Base-by-base conservation (phyloP, 2,797 vertebrate genomes). In the Limosa lapponica region DNA sequence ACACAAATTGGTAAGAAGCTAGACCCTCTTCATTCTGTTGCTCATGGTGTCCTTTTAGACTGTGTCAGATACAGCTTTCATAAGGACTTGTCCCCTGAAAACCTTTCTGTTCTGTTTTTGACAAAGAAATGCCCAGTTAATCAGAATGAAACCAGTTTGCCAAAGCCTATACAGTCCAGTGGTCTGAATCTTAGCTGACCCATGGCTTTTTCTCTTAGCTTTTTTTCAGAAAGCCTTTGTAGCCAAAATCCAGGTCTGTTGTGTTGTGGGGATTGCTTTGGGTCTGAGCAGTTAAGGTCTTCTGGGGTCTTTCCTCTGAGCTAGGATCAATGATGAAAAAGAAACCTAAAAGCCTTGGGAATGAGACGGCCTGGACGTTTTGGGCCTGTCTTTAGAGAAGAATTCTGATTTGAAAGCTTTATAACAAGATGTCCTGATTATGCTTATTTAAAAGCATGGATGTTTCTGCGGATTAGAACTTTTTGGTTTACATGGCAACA, bases 41-140 rank as follows among this genome's bases (percentile, higher is more conserved):
- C 16, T 83, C 0, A 0, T 27, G 22, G 3, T 4, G 1, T 6
- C 51, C 28, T 80, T 81, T 66, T n/a, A 59, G 87, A 75, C 25
- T 52, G 8, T 66, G 49, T 48, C 1, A 37, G 41, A 36, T 10
- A 51, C 3, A 36, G 32, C 19, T 86, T 78, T 81, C 52, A 34
- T 46, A 74, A 57, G 28, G 34, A 25, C 34, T 54, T 37, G 3
- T 37, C 39, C 36, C 49, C 57, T 44, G 64, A 44, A 80, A 91
- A 48, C 3, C 12, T 84, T 82, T 66, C 39, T 13, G 8, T 34
- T 62, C n/a, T 73, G 7, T 0, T 34, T 62, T 87, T 61, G 25
- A 65, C 54, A 70, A 80, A 77, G 13, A 91, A 95, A 77, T 19
- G 10, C 2, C 12, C 44, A 44, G 25, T 32, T 81, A 65, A 91